Percentiles rank a stretch among this genome's conserved stretches.
Evolutionary conservation across 2,113 vertebrate genomes (phyloP).

Genomic region (Bucco capensis): DNA sequence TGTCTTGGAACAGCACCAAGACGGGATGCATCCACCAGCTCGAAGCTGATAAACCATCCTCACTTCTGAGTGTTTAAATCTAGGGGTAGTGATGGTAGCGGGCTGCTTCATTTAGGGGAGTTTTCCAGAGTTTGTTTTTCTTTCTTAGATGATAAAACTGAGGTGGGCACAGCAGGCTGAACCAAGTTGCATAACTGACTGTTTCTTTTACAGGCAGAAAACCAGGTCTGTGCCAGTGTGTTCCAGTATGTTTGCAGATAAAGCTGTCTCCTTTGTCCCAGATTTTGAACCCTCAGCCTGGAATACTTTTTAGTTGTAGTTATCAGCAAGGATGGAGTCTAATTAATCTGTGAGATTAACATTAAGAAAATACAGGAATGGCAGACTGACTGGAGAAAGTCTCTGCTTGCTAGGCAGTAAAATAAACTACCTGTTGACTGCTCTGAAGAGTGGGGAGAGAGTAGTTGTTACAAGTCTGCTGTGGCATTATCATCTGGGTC

Average conservation of each 20-base stretch:
- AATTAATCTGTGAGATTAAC: neutral
- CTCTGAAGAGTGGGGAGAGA: neutral
- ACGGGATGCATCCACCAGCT: rapidly evolving
- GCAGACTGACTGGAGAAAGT: neutral
- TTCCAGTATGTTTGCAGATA: neutral
- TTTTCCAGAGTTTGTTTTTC: neutral
- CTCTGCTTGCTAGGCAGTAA: neutral
- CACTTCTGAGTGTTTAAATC: neutral
- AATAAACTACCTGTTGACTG: neutral
- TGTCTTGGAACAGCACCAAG: neutral
- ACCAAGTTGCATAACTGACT: neutral
- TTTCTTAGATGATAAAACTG: neutral
- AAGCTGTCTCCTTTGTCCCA: neutral
- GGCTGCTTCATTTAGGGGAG: neutral
- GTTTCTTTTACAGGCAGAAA: neutral
- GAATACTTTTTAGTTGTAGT: neutral
- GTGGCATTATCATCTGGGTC: neutral
- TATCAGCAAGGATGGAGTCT: neutral
- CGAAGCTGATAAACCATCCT: neutral
- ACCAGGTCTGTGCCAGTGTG: neutral
- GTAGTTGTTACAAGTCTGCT: neutral
- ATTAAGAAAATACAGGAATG: neutral
- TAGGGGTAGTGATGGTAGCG: neutral
- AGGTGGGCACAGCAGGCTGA: neutral
- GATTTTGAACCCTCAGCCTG: neutral